phyloP scores from a whole-genome alignment of 2,888 invertebrate genomes.

The Shargacucullia verbasci region DNA sequence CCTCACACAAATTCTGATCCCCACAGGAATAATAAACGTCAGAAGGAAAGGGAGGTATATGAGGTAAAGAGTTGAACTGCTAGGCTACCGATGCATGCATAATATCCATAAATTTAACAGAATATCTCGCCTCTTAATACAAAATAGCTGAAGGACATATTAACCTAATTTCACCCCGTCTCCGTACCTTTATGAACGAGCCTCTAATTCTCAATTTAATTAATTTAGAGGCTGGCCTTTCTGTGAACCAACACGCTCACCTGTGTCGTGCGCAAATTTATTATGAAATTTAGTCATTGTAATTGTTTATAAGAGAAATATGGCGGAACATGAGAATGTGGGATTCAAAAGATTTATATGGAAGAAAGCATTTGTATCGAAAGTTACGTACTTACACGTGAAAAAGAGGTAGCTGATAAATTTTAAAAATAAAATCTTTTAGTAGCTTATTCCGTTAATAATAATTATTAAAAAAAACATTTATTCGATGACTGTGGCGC shows the following conservation, averaged over 20 bases:
- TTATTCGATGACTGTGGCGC: too few relatives aligned
- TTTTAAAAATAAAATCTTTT: too few relatives aligned
- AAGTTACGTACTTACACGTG: background rate
- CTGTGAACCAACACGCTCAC: constrained; percentile 25
- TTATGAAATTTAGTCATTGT: constrained; percentile 48
- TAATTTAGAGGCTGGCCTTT: constrained; percentile 46
- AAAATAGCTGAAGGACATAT: constrained; percentile 36
- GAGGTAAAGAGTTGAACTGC: too few relatives aligned
- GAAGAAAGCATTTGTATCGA: background rate
- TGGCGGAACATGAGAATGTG: constrained; percentile 14
- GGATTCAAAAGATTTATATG: constrained; percentile 2
- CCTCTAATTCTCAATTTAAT: constrained; percentile 47
- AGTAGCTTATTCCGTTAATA: too few relatives aligned
- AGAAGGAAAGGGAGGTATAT: too few relatives aligned
- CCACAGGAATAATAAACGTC: too few relatives aligned
- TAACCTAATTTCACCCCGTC: constrained; percentile 40
- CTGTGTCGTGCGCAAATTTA: constrained; percentile 42
- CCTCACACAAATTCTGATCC: too few relatives aligned
- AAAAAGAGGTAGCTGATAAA: too few relatives aligned
- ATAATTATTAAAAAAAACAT: too few relatives aligned
- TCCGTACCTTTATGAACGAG: constrained; percentile 31
- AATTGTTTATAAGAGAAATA: constrained; percentile 33
- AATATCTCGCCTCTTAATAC: constrained; percentile 16
- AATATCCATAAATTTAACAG: constrained; percentile 15
- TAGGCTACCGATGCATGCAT: background rate